Evolutionary conservation across 2,888 invertebrate genomes (phyloP), one percentile per base, ranked within the genome.

Genomic region (Brenthis daphne): DNA sequence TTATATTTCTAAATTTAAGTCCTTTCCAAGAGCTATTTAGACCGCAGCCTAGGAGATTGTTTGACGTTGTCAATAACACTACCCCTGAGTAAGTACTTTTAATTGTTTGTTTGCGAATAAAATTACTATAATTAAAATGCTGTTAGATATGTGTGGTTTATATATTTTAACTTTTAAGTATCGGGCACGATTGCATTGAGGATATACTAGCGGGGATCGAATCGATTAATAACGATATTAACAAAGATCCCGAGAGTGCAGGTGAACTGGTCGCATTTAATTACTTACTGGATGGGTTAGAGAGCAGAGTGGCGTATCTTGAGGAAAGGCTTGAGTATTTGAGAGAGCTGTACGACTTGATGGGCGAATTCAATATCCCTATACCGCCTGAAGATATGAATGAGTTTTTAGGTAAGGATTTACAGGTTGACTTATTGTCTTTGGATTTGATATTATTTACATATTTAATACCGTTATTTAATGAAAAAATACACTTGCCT

Each of bases 291-390:
- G 96, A 97, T 68, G 94, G 94, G 5, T 90, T 96, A 13, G 94
- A 95, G 74, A 82, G 91, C 2, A 94, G 95, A 79, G 94, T 97
- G 65, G 95, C 95, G 33, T 89, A 89, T 33, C 93, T 98, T 79
- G 97, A 97, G 80, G 90, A 94, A 57, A 94, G 95, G 47, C 89
- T 97, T 6, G 96, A 97, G 80, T 96, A 97, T 81, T 94, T 96
- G 6, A 96, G 97, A 75, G 97, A 98, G 79, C 87, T 97, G 69
- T 96, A 97, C 81, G 96, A 97, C 74, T 93, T 98, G 5, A 96
- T 97, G 89, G 96, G 97, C 69, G 96, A 97, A 80, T 98, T 95
- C 82, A 88, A 93, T 37, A 96, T 98, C 68, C 93, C 94, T 0
- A 94, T 96, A 64, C 94, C 96, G 1, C 94, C 95, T 0, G 96